These are phyloP conservation scores for Echinops telfairi DNA, from an alignment of 2,113 vertebrate genomes.

Conservation along the genomic window DNA sequence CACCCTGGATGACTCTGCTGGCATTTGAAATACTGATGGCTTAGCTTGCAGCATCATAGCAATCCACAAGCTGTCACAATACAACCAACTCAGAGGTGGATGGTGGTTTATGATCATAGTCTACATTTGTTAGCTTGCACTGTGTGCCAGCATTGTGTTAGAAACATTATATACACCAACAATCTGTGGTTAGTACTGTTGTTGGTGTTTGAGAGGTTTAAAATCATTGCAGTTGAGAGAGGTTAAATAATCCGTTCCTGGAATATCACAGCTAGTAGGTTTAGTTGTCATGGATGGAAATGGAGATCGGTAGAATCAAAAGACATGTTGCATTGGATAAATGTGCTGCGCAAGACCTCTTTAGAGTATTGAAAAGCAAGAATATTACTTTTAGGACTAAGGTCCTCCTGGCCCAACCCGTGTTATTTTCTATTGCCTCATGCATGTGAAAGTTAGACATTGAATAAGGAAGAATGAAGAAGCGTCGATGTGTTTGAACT, in stretches of 20 bases:
- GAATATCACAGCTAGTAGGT: background rate
- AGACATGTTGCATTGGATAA: no score
- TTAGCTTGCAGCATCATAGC: background rate
- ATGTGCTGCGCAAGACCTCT: no score
- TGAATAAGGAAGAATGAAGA: no score
- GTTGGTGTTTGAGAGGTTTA: background rate
- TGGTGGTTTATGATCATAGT: background rate
- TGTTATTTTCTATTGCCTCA: no score
- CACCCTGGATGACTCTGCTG: background rate
- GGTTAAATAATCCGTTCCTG: background rate
- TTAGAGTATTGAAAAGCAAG: no score
- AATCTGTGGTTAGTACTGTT: background rate
- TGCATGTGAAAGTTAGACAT: no score
- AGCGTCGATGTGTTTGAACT: no score
- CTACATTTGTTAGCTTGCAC: background rate
- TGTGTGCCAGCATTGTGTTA: background rate
- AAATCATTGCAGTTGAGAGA: background rate
- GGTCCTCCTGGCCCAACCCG: no score
- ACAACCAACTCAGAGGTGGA: background rate
- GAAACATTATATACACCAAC: background rate
- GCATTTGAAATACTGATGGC: background rate
- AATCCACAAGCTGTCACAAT: background rate
- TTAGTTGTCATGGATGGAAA: background rate
- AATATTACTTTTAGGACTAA: no score
- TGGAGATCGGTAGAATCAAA: background rate